These are phyloP conservation scores for Hippopotamyrus pictus DNA, from an alignment of 2,797 vertebrate genomes.

Conservation along the genomic window DNA sequence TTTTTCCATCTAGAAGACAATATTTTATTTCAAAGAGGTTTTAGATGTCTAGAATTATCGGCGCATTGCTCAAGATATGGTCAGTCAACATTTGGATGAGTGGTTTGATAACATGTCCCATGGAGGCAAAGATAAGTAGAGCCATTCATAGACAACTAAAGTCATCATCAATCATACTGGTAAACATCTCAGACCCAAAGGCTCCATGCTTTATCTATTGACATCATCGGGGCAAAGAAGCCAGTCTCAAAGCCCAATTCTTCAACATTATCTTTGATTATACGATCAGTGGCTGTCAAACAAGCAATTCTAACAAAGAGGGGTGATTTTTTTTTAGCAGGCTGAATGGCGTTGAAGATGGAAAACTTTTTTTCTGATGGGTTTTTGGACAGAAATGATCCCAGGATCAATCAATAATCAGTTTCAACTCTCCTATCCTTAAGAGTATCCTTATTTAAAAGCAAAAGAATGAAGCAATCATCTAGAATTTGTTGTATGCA, in stretches of 20 bases:
- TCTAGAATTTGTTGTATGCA: neutral
- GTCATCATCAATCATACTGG: neutral
- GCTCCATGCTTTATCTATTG: conserved; percentile 29
- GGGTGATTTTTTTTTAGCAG: neutral
- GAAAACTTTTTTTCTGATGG: conserved; percentile 2
- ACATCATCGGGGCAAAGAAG: conserved; percentile 22
- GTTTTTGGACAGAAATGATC: conserved; percentile 1
- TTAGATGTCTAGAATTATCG: neutral
- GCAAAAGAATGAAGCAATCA: neutral
- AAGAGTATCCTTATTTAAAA: neutral
- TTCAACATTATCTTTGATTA: conserved; percentile 33
- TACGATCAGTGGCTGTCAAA: conserved; percentile 28
- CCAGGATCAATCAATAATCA: conserved; percentile 14
- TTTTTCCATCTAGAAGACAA: neutral
- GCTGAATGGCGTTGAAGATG: neutral
- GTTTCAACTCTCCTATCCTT: neutral
- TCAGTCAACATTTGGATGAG: neutral
- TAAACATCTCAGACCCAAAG: neutral
- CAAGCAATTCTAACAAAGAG: conserved; percentile 3
- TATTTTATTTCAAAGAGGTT: conserved; percentile 1
- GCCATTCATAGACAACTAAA: neutral
- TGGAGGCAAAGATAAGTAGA: neutral
- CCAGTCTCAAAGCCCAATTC: conserved; percentile 33
- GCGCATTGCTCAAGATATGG: neutral
- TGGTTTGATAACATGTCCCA: neutral